phyloP scores from a whole-genome alignment of 1,140 invertebrate genomes.

The Dinoponera quadriceps region DNA sequence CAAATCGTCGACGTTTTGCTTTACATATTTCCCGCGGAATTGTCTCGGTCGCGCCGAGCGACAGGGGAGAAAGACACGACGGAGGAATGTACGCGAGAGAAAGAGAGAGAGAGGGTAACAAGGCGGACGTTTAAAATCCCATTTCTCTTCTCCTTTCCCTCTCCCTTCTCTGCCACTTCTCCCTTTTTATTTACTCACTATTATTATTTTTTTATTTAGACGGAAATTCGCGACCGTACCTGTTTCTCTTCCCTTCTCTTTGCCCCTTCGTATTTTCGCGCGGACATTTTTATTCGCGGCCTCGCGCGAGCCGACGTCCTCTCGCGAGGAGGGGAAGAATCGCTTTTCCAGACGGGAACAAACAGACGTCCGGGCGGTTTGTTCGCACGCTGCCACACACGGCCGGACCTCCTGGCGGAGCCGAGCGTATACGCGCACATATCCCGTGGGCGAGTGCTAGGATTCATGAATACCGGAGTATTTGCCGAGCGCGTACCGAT shows the following conservation, averaged over 20 bases:
- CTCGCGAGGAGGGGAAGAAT: background rate
- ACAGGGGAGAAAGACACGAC: constrained; percentile 22
- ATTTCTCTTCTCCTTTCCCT: constrained; percentile 34
- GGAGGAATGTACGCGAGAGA: constrained; percentile 18
- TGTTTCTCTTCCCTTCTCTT: background rate
- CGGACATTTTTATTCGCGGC: constrained; percentile 1
- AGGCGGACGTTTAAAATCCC: constrained; percentile 50
- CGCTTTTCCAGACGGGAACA: background rate
- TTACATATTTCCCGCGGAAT: constrained; percentile 82
- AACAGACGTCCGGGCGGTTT: background rate
- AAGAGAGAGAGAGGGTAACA: constrained; percentile 1
- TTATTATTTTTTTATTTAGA: background rate
- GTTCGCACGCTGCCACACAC: too few relatives aligned
- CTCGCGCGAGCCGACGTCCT: background rate
- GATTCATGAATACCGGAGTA: constrained; percentile 84
- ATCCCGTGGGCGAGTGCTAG: constrained; percentile 76
- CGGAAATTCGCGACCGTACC: background rate
- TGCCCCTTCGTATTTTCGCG: too few relatives aligned
- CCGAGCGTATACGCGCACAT: constrained; percentile 71
- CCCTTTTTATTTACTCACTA: too few relatives aligned
- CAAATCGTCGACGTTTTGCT: constrained; percentile 83
- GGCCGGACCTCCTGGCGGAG: constrained; percentile 54
- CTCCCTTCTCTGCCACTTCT: too few relatives aligned
- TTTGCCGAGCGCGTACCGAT: constrained; percentile 80
- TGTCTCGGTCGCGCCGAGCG: constrained; percentile 61